These are phyloP conservation scores for Cosmorhoe ocellata DNA, from an alignment of 2,888 invertebrate species.

Conservation along the genomic window DNA sequence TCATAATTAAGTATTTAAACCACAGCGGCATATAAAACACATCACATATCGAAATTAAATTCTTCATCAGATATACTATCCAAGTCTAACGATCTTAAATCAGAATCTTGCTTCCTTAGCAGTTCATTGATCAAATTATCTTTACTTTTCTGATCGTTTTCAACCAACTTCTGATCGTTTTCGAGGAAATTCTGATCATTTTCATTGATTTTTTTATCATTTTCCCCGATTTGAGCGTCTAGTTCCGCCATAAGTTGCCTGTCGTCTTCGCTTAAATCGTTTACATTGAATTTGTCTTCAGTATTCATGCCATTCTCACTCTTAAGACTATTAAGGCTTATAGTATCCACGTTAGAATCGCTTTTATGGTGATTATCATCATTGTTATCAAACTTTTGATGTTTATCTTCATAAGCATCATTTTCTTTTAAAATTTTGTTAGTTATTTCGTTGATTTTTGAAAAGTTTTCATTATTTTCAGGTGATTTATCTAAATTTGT, in stretches of 20 bases:
- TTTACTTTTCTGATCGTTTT: constrained; percentile 8
- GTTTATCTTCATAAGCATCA: background rate
- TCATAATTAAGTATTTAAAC: too few species aligned
- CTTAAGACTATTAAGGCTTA: constrained; percentile 8
- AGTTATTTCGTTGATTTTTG: constrained; percentile 24
- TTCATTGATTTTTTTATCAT: background rate
- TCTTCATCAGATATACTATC: constrained; percentile 48
- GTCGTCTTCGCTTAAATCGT: constrained; percentile 47
- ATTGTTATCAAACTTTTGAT: background rate
- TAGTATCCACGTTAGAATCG: background rate
- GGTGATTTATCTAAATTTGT: too few species aligned
- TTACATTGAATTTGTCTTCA: constrained; percentile 27
- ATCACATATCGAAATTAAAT: constrained; percentile 39
- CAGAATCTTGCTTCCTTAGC: constrained; percentile 18
- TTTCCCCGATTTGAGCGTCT: constrained; percentile 41
- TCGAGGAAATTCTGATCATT: constrained; percentile 6
- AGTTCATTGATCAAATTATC: constrained; percentile 5
- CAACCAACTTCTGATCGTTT: constrained; percentile 3
- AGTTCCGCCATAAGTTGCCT: constrained; percentile 44
- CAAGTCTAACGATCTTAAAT: constrained; percentile 37
- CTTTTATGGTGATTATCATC: background rate
- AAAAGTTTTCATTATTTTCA: constrained; percentile 8
- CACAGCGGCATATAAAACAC: too few species aligned
- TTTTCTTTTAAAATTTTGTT: constrained; percentile 15
- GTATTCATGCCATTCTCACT: background rate